phyloP scores from a whole-genome alignment of 2,113 vertebrate genomes.

The Halcyon senegalensis region DNA sequence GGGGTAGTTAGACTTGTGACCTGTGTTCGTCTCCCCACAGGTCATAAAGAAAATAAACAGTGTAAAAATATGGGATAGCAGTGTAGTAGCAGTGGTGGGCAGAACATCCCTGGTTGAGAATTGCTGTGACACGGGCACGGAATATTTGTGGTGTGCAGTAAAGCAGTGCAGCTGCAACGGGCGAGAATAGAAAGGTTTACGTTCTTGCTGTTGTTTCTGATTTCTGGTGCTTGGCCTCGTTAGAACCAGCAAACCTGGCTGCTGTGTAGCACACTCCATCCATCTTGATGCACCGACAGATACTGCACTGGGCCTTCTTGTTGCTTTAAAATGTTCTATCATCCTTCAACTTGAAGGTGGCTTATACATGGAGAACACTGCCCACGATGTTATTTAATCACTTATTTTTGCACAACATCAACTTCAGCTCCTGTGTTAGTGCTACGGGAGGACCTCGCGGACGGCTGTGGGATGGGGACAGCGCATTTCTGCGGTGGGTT shows the following conservation, averaged over 20 bases:
- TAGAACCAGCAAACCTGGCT: neutral
- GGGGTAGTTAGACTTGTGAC: neutral
- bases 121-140: neutral
- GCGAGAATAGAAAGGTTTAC: too few relatives aligned
- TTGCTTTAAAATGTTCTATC: neutral
- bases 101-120: neutral
- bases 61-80: neutral
- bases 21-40: too few relatives aligned
- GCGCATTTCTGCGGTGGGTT: neutral
- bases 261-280: neutral
- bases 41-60: fast-evolving
- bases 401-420: neutral
- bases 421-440: neutral
- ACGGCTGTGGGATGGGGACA: fast-evolving
- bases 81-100: neutral
- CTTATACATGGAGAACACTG: neutral
- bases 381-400: neutral
- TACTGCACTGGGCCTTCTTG: fast-evolving
- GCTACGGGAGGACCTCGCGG: neutral
- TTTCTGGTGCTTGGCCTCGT: neutral
- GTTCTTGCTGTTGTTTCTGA: neutral
- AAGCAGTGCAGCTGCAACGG: neutral
- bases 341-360: neutral
- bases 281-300: neutral
- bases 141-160: fast-evolving